Percentiles rank a stretch among this genome's conserved stretches.
Evolutionary conservation across 1,140 invertebrate genomes (phyloP).

Genomic region (Druon quercuslanigerum): DNA sequence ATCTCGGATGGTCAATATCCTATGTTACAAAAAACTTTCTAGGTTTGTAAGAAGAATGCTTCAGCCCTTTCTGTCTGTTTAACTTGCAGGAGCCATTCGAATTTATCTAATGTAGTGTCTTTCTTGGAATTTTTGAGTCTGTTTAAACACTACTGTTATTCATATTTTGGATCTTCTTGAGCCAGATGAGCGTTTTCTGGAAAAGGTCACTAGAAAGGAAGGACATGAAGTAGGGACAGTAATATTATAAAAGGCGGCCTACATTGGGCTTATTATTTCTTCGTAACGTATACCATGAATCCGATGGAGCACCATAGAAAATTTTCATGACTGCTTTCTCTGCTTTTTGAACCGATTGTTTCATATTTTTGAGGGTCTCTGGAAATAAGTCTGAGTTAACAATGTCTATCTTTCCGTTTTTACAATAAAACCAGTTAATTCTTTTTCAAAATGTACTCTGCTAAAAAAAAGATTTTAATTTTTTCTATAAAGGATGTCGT

Average conservation of each 20-base stretch:
- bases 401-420: not conserved
- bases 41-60: too few relatives aligned
- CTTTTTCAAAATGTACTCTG: not conserved
- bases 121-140: not conserved
- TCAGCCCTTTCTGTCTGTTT: too few relatives aligned
- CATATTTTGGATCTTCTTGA: not conserved
- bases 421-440: not conserved
- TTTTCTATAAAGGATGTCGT: too few relatives aligned
- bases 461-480: not conserved
- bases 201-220: not conserved
- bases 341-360: not conserved
- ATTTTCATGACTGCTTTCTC: too few relatives aligned
- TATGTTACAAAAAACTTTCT: too few relatives aligned
- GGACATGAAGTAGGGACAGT: not conserved
- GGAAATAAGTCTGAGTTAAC: not conserved
- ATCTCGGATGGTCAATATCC: too few relatives aligned
- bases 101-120: not conserved
- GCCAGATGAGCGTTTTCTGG: not conserved
- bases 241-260: constrained; percentile 22
- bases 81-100: not conserved
- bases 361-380: not conserved
- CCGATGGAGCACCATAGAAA: too few relatives aligned
- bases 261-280: not conserved
- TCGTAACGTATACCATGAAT: not conserved
- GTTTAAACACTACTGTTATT: not conserved